A percentile compares a stretch with the other conserved stretches of the same genome.
Evolutionary conservation across 2,888 invertebrate genomes (phyloP).

Genomic region (Apodemia hepburni): DNA sequence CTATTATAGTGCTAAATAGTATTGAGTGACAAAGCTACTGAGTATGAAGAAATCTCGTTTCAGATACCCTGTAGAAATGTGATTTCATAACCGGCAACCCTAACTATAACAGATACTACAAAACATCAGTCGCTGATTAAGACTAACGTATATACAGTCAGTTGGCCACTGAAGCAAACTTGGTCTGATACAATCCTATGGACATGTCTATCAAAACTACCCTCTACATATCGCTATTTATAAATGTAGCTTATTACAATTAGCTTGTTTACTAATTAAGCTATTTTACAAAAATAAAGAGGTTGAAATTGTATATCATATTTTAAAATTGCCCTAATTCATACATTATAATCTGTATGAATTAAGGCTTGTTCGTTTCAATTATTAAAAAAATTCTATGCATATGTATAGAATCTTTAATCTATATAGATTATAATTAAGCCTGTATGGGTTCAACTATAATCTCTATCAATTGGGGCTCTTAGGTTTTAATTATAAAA

Average conservation of each 20-base stretch:
- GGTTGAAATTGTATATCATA: background rate
- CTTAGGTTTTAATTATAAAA: too few species aligned
- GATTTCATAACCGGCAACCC: slow-evolving; percentile 7
- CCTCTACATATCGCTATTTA: background rate
- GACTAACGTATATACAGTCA: slow-evolving; percentile 6
- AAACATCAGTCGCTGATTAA: slow-evolving; percentile 13
- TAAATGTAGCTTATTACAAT: slow-evolving; percentile 4
- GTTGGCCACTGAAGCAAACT: slow-evolving; percentile 12
- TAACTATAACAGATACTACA: slow-evolving; percentile 9
- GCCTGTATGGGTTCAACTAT: too few species aligned
- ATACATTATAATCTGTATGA: too few species aligned
- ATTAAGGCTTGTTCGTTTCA: too few species aligned
- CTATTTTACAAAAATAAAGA: background rate
- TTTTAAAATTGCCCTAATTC: too few species aligned
- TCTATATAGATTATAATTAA: too few species aligned
- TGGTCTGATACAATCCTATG: slow-evolving; percentile 13
- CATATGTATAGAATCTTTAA: too few species aligned
- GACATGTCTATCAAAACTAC: slow-evolving; percentile 6
- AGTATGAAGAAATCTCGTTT: background rate
- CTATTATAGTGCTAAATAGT: background rate
- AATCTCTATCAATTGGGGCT: too few species aligned
- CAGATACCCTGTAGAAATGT: slow-evolving; percentile 10
- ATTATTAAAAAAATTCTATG: too few species aligned
- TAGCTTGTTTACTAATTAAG: background rate
- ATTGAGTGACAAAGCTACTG: background rate